These are phyloP conservation scores for Muscicapa comitata DNA, from an alignment of 2,797 vertebrate genomes.

Conservation along the genomic window DNA sequence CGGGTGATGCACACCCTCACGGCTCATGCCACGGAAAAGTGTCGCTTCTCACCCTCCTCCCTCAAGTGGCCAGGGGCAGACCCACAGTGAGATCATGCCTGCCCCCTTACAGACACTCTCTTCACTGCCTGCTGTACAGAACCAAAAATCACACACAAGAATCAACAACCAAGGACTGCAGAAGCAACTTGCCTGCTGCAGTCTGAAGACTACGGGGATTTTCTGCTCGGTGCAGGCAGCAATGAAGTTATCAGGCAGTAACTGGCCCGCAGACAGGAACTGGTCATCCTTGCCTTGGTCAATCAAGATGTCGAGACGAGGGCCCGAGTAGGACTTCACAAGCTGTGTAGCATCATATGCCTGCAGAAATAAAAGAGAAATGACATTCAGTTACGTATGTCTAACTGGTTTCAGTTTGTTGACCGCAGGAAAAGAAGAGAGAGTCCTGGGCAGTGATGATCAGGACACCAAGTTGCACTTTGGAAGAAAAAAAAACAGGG, in stretches of 20 bases:
- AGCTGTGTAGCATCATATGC: slow-evolving; percentile 87
- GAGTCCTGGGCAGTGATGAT: too few species aligned
- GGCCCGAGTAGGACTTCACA: slow-evolving; percentile 81
- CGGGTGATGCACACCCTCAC: rapidly evolving
- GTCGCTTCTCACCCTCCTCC: neutral
- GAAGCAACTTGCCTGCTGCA: slow-evolving; percentile 86
- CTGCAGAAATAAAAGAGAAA: slow-evolving; percentile 64
- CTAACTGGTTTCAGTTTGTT: neutral
- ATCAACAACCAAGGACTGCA: neutral
- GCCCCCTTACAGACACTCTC: neutral
- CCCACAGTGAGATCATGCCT: rapidly evolving
- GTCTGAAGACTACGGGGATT: slow-evolving; percentile 90
- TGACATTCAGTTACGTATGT: rapidly evolving
- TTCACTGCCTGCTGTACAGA: neutral
- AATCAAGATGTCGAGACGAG: slow-evolving; percentile 89
- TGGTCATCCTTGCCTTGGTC: slow-evolving; percentile 95
- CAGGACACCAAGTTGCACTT: neutral
- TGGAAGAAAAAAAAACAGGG: neutral
- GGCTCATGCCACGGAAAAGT: rapidly evolving
- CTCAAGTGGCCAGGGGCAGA: neutral
- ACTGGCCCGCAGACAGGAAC: slow-evolving; percentile 89
- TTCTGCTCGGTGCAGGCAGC: slow-evolving; percentile 90
- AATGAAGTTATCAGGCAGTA: slow-evolving; percentile 93
- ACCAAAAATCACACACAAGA: neutral
- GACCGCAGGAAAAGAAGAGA: neutral